Evolutionary conservation across 92 coral and sea anemone genomes (phyloP).

Genomic region (Palythoa heliodiscus): DNA sequence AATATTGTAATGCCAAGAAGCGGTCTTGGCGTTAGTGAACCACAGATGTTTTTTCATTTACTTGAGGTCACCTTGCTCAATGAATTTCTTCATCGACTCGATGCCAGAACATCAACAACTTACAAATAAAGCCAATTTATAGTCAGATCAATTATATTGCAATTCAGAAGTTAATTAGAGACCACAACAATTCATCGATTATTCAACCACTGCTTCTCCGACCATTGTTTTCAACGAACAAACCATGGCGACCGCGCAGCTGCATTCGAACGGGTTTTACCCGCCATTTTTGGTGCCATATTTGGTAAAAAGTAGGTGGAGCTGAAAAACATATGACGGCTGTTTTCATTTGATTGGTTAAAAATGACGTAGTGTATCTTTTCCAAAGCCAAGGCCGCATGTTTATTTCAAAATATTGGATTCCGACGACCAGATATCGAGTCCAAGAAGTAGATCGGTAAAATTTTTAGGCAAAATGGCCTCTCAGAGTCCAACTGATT

Average conservation of each 20-base stretch:
- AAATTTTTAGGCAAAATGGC: conserved; percentile 71
- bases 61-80: background rate
- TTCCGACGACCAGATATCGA: conserved; percentile 41
- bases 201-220: background rate
- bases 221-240: conserved; percentile 43
- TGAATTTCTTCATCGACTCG: background rate
- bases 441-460: conserved; percentile 7
- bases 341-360: conserved; percentile 64
- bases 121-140: background rate
- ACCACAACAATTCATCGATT: conserved; percentile 40
- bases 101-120: background rate
- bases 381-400: conserved; percentile 19
- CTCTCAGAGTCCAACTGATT: conserved; percentile 81
- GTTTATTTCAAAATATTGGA: conserved; percentile 38
- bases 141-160: background rate
- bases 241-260: conserved; percentile 71
- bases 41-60: background rate
- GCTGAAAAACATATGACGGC: conserved; percentile 13
- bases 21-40: background rate
- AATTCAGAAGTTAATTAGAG: background rate
- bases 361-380: conserved; percentile 68
- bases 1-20: background rate
- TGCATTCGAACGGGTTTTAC: conserved; percentile 46
- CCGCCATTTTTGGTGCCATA: conserved; percentile 59
- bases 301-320: conserved; percentile 60